Conservation (phyloP, 2,113 vertebrate genomes). For the Tragelaphus scriptus region DNA sequence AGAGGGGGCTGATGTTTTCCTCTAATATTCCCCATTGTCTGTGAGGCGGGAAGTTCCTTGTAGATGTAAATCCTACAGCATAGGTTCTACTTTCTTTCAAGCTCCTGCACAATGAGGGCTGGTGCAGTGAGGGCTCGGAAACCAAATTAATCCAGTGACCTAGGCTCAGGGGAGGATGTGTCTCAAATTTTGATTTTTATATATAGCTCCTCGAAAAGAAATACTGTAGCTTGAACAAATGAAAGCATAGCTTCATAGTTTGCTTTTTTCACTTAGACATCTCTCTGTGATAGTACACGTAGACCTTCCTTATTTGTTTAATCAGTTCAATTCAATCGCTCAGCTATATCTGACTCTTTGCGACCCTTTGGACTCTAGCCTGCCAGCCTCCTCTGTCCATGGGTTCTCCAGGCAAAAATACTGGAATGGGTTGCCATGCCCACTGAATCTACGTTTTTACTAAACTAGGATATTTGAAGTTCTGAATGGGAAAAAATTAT, state of each 20-base stretch:
- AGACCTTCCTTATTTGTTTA: neutral
- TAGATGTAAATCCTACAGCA: neutral
- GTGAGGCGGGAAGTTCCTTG: neutral
- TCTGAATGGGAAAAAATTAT: neutral
- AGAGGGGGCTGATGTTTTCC: neutral
- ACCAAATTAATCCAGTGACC: neutral
- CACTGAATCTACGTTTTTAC: constrained; percentile 10
- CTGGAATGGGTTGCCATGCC: neutral
- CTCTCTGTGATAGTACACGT: neutral
- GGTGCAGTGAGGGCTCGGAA: neutral
- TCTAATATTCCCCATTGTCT: neutral
- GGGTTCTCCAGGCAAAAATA: neutral
- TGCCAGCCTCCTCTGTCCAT: neutral
- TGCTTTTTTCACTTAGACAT: neutral
- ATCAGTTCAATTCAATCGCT: neutral
- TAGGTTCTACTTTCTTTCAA: neutral
- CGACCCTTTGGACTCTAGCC: neutral
- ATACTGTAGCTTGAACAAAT: neutral
- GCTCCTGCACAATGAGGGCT: neutral
- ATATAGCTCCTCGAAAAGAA: neutral
- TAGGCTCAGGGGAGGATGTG: neutral
- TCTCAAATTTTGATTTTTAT: constrained; percentile 3
- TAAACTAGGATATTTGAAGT: neutral
- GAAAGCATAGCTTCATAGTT: neutral
- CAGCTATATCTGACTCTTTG: neutral